These are phyloP conservation scores for Actinia tenebrosa DNA, from an alignment of 64 coral and sea anemone species.

Conservation along the genomic window DNA sequence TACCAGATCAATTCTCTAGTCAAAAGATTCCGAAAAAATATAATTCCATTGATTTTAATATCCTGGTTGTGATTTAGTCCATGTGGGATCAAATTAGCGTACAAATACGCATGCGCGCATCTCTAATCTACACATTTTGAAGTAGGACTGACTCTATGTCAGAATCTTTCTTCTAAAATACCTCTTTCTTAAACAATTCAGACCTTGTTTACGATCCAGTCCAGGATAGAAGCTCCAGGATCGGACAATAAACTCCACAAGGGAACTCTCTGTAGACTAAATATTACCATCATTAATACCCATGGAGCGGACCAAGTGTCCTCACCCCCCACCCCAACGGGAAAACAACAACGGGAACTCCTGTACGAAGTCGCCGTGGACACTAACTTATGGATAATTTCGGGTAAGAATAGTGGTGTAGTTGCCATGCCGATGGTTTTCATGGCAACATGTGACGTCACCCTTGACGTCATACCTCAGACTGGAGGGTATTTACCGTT, in stretches of 20 bases:
- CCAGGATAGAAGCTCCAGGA: slow-evolving; percentile 51
- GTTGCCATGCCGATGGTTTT: slow-evolving; percentile 53
- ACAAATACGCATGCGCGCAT: not conserved
- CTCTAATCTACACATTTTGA: not conserved
- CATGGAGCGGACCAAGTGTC: not conserved
- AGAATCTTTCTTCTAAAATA: not conserved
- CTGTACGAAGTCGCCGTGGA: slow-evolving; percentile 79
- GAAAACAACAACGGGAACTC: slow-evolving; percentile 28
- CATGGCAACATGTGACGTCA: slow-evolving; percentile 75
- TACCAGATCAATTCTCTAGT: not conserved
- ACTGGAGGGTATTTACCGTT: slow-evolving; percentile 72
- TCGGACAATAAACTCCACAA: slow-evolving; percentile 29
- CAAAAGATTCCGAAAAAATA: not conserved
- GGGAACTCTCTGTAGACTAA: slow-evolving; percentile 45
- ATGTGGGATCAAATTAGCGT: not conserved
- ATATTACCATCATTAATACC: slow-evolving; percentile 59
- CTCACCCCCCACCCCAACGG: not conserved
- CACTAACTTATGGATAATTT: slow-evolving; percentile 74
- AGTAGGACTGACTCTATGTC: too few species aligned
- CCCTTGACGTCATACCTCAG: slow-evolving; percentile 57
- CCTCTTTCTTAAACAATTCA: not conserved
- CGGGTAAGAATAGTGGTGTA: slow-evolving; percentile 76
- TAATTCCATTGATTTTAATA: not conserved
- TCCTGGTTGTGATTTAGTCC: not conserved
- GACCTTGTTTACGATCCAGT: slow-evolving; percentile 83